Conservation (phyloP, 2,113 vertebrate species). For the Ictalurus punctatus region DNA sequence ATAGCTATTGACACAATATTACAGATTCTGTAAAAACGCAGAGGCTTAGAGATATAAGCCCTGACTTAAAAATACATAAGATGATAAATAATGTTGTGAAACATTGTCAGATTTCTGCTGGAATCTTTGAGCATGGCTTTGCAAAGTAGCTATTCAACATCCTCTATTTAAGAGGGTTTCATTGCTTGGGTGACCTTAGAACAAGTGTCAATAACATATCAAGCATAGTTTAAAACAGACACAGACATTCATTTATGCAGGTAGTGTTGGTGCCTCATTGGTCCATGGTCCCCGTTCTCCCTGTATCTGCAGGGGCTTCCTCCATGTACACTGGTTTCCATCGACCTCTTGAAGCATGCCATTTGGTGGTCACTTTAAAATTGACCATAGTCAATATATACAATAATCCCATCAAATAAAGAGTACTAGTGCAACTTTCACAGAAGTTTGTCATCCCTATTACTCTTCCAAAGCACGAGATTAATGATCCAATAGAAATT, state of each 20-base stretch:
- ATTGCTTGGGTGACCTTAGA: neutral
- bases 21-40: neutral
- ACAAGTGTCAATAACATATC: neutral
- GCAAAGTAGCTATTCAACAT: neutral
- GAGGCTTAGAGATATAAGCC: neutral
- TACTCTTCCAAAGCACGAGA: neutral
- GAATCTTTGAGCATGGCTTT: neutral
- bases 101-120: neutral
- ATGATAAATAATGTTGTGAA: neutral
- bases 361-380: neutral
- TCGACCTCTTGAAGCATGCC: neutral
- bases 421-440: neutral
- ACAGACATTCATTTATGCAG: neutral
- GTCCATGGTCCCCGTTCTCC: neutral
- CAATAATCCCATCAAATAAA: neutral
- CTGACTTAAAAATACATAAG: neutral
- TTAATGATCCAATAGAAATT: neutral
- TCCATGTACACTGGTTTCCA: neutral
- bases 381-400: neutral
- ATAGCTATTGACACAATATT: neutral
- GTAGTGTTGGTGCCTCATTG: neutral
- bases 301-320: neutral
- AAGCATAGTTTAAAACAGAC: neutral
- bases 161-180: neutral
- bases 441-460: neutral